phyloP scores from a whole-genome alignment of 2,113 vertebrate genomes.

The Pyxicephalus adspersus region DNA sequence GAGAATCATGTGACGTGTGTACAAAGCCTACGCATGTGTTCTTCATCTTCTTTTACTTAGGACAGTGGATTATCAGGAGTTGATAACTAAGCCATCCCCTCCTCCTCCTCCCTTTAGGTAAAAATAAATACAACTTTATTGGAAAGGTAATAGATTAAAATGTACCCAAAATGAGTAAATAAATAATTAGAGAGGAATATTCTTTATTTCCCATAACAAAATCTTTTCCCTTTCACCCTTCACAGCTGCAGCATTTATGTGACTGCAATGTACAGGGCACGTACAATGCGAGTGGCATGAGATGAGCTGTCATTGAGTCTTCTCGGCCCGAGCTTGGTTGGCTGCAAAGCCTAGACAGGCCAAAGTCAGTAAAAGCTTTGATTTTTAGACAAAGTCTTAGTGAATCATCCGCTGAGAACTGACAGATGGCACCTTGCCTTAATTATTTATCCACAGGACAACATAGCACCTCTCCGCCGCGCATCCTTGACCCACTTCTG shows the following conservation, averaged over 20 bases:
- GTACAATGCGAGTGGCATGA: too few relatives aligned
- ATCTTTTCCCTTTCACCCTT: neutral
- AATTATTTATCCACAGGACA: slow-evolving; percentile 57
- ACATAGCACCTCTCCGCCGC: slow-evolving; percentile 40
- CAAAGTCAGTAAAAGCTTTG: slow-evolving; percentile 43
- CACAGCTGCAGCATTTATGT: neutral
- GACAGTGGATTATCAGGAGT: too few relatives aligned
- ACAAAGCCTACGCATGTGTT: too few relatives aligned
- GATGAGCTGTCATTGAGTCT: too few relatives aligned
- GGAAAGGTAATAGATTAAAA: too few relatives aligned
- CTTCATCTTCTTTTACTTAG: too few relatives aligned
- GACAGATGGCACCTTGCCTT: slow-evolving; percentile 55
- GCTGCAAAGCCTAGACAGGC: slow-evolving; percentile 35
- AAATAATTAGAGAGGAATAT: neutral
- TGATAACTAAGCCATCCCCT: too few relatives aligned
- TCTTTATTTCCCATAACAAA: too few relatives aligned
- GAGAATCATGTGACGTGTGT: too few relatives aligned
- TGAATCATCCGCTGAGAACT: slow-evolving; percentile 53
- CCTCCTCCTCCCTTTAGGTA: too few relatives aligned
- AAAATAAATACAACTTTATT: too few relatives aligned
- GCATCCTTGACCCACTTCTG: slow-evolving; percentile 49
- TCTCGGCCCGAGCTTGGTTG: neutral
- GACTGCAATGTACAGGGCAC: neutral
- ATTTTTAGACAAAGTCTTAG: slow-evolving; percentile 52
- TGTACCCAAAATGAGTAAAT: too few relatives aligned